A percentile compares a stretch with the other conserved stretches of the same genome.
These are phyloP conservation scores for Perdita meconis DNA, from an alignment of 2,888 invertebrate species.

Conservation along the genomic window DNA sequence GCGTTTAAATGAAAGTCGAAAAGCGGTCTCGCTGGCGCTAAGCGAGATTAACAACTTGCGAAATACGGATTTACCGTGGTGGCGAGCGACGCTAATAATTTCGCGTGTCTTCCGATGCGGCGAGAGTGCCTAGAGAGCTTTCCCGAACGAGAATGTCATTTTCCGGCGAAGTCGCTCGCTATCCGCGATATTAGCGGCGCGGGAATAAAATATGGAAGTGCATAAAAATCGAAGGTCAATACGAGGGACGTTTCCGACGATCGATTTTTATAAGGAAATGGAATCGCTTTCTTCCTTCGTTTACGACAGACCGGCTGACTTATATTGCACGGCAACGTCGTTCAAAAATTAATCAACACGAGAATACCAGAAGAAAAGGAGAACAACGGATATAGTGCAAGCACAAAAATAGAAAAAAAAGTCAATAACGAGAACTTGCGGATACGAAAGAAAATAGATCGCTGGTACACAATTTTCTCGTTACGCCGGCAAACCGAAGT, in stretches of 20 bases:
- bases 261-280: not conserved
- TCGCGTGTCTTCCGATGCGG: not conserved
- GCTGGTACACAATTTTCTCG: slow-evolving; percentile 5
- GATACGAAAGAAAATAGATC: slow-evolving; percentile 17
- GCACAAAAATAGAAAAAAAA: too few relatives aligned
- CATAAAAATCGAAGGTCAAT: slow-evolving; percentile 6
- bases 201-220: not conserved
- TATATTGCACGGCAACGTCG: not conserved
- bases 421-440: too few relatives aligned
- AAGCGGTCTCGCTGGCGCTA: slow-evolving; percentile 1
- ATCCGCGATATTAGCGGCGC: not conserved
- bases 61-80: slow-evolving; percentile 28
- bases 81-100: not conserved
- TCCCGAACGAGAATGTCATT: not conserved
- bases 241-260: not conserved
- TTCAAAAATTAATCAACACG: not conserved
- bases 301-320: not conserved
- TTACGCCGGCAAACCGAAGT: slow-evolving; percentile 2
- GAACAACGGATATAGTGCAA: too few relatives aligned
- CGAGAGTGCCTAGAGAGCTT: not conserved
- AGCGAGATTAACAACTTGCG: slow-evolving; percentile 15
- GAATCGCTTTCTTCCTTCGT: not conserved
- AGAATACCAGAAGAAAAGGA: not conserved
- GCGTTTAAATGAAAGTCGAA: slow-evolving; percentile 6
- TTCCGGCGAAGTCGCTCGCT: not conserved